A percentile compares a stretch with the other conserved stretches of the same genome.
These are phyloP conservation scores for Colaptes auratus DNA, from an alignment of 2,113 vertebrate genomes.

Conservation along the genomic window DNA sequence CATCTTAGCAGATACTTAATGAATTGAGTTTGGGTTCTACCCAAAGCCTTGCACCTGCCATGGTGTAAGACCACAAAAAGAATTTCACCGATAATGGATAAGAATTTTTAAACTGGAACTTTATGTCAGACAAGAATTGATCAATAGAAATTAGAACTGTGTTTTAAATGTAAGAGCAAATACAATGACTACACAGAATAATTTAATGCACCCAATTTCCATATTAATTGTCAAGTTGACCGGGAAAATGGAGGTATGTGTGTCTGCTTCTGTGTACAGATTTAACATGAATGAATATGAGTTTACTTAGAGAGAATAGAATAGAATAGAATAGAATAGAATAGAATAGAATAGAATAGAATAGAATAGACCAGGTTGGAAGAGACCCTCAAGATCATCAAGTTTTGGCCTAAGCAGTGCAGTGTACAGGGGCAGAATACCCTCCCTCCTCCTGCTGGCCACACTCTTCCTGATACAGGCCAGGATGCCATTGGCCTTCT, in stretches of 20 bases:
- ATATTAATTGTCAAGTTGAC: not conserved
- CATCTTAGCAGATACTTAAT: not conserved
- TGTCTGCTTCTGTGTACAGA: not conserved
- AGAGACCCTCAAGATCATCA: too few relatives aligned
- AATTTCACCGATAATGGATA: not conserved
- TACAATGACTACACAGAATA: not conserved
- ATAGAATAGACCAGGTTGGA: too few relatives aligned
- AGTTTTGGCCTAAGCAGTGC: too few relatives aligned
- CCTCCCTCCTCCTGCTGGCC: too few relatives aligned
- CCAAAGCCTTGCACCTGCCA: not conserved
- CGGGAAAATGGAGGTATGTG: not conserved
- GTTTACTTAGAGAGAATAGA: not conserved
- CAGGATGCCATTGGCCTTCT: too few relatives aligned
- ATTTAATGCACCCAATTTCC: not conserved
- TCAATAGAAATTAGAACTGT: not conserved
- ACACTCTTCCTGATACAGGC: too few relatives aligned
- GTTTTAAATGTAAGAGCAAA: constrained; percentile 14
- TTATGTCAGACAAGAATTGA: not conserved
- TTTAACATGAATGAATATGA: not conserved
- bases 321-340: too few relatives aligned
- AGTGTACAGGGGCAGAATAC: too few relatives aligned
- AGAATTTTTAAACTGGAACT: not conserved
- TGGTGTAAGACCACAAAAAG: not conserved
- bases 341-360: too few relatives aligned
- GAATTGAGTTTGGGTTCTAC: not conserved